Evolutionary conservation across 1,140 invertebrate species (phyloP).

Genomic region (Drosophila rhopaloa): DNA sequence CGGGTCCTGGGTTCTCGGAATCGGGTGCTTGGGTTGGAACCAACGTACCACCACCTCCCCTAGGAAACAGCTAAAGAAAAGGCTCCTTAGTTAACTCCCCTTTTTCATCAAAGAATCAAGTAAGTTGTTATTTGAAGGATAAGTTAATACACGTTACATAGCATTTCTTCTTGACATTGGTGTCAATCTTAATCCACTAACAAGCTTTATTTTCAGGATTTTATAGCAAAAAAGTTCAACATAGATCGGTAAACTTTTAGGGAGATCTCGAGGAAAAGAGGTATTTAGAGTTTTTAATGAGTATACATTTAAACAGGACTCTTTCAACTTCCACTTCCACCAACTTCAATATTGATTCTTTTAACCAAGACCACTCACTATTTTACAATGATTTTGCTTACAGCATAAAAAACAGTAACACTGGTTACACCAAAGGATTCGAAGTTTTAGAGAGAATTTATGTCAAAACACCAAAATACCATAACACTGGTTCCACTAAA

Average conservation of each 20-base stretch:
- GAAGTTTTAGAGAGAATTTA: too few relatives aligned
- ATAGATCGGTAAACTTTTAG: too few relatives aligned
- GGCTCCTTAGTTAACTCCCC: neutral
- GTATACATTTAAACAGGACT: conserved; percentile 10
- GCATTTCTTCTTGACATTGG: neutral
- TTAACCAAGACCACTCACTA: neutral
- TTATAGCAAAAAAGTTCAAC: too few relatives aligned
- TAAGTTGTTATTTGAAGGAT: neutral
- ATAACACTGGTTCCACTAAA: neutral
- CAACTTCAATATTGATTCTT: neutral
- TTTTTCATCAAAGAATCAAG: neutral
- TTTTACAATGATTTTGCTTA: neutral
- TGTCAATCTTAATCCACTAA: neutral
- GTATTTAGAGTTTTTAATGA: conserved; percentile 10
- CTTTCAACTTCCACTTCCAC: conserved; percentile 1
- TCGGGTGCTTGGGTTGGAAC: neutral
- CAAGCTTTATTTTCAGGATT: neutral
- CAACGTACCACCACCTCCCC: too few relatives aligned
- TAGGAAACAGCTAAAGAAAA: neutral
- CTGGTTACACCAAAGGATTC: neutral
- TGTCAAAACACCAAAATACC: neutral
- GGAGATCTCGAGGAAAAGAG: neutral
- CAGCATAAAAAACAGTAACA: conserved; percentile 7
- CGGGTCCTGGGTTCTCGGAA: neutral
- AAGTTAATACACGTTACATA: neutral